phyloP scores from a whole-genome alignment of 2,888 invertebrate genomes.

The Fissipunctia ypsillon region DNA sequence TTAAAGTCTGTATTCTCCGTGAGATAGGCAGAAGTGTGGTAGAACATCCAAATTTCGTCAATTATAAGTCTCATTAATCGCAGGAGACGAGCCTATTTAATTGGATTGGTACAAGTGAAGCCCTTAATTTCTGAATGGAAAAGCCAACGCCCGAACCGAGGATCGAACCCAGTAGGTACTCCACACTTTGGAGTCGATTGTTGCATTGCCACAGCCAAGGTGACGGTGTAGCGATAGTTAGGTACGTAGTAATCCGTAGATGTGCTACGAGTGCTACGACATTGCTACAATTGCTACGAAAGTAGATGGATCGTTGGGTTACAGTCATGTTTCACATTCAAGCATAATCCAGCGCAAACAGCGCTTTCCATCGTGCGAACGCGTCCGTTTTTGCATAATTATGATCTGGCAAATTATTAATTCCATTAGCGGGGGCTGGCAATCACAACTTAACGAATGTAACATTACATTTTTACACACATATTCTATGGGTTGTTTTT shows the following conservation, averaged over 20 bases:
- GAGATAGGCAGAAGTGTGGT: no score
- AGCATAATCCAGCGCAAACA: conserved; percentile 1
- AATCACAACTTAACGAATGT: conserved; percentile 67
- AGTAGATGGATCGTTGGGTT: no score
- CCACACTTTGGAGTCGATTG: background rate
- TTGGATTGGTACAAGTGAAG: background rate
- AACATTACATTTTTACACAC: conserved; percentile 46
- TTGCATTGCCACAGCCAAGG: background rate
- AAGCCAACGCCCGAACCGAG: background rate
- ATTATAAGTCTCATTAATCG: background rate
- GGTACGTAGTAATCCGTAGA: no score
- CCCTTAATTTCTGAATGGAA: background rate
- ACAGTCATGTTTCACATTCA: conserved; percentile 11
- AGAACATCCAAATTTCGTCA: no score
- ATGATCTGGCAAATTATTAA: conserved; percentile 71
- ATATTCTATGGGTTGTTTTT: conserved; percentile 33
- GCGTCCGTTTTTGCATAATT: conserved; percentile 66
- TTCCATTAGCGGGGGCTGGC: conserved; percentile 66
- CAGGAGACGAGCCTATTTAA: background rate
- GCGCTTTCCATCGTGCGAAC: background rate
- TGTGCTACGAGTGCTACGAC: background rate
- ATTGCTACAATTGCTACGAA: background rate
- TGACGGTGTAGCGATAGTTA: background rate
- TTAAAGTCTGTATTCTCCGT: background rate
- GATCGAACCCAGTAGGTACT: background rate